Conservation (phyloP, 1,140 invertebrate genomes). For the Lordiphosa stackelbergi region DNA sequence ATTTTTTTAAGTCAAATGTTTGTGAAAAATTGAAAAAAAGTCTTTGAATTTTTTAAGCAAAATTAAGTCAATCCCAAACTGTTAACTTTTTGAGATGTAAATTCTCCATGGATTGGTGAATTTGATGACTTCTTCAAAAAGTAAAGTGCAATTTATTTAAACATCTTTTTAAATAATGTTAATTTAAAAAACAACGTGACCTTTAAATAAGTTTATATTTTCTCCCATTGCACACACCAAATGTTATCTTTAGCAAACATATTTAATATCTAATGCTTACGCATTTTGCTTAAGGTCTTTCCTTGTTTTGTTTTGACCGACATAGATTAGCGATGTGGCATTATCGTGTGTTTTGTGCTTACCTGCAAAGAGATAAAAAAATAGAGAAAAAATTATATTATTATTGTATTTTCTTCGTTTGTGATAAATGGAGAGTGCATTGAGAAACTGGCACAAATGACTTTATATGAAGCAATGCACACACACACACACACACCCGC, state of each 20-base stretch:
- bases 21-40: too few relatives aligned
- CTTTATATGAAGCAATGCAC: slow-evolving; percentile 43
- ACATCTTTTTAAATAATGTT: too few relatives aligned
- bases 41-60: too few relatives aligned
- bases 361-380: slow-evolving; percentile 63
- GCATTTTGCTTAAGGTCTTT: slow-evolving; percentile 19
- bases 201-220: slow-evolving; percentile 2
- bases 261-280: slow-evolving; percentile 38
- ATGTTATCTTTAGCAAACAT: slow-evolving; percentile 17
- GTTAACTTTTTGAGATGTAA: too few relatives aligned
- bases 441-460: slow-evolving; percentile 65
- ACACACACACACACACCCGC: slow-evolving; percentile 5
- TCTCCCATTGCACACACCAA: slow-evolving; percentile 15
- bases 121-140: too few relatives aligned
- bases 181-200: too few relatives aligned
- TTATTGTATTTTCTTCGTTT: slow-evolving; percentile 11
- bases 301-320: slow-evolving; percentile 35
- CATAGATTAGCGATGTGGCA: slow-evolving; percentile 49
- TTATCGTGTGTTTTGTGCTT: slow-evolving; percentile 46
- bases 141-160: too few relatives aligned
- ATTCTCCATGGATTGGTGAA: too few relatives aligned
- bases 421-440: slow-evolving; percentile 40
- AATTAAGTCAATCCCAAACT: too few relatives aligned
- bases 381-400: slow-evolving; percentile 32
- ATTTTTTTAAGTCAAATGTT: too few relatives aligned